These are phyloP conservation scores for Eriocheir sinensis DNA, from an alignment of 1,140 invertebrate species.

Conservation along the genomic window DNA sequence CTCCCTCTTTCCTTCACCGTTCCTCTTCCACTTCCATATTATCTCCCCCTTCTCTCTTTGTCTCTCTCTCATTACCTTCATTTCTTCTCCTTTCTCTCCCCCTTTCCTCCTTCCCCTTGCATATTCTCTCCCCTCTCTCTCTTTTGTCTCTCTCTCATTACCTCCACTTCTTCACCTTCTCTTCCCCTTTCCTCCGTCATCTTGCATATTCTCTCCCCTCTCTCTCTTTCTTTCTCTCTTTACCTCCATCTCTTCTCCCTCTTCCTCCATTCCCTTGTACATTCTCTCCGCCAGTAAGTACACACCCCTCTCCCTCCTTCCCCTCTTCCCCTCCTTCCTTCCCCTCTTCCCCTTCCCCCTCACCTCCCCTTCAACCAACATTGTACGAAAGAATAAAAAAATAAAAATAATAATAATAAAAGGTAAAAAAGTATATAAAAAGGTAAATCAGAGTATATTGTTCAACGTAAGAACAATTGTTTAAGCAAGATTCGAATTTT, in stretches of 20 bases:
- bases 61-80: neutral
- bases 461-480: too few relatives aligned
- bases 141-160: neutral
- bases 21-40: neutral
- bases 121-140: neutral
- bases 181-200: neutral
- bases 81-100: slow-evolving; percentile 33
- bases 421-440: too few relatives aligned
- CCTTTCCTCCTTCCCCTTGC: slow-evolving; percentile 19
- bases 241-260: neutral
- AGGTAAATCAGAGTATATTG: too few relatives aligned
- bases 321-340: neutral
- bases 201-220: slow-evolving; percentile 36
- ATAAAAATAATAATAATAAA: too few relatives aligned
- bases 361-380: too few relatives aligned
- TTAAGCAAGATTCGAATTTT: too few relatives aligned
- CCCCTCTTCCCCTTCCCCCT: too few relatives aligned
- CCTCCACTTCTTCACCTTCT: neutral
- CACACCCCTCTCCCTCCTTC: neutral
- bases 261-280: neutral
- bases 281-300: neutral
- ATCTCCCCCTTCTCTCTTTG: neutral
- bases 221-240: slow-evolving; percentile 46
- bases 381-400: too few relatives aligned
- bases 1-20: neutral